Base-by-base conservation (phyloP, 2,113 vertebrate species). In the Pica pica region DNA sequence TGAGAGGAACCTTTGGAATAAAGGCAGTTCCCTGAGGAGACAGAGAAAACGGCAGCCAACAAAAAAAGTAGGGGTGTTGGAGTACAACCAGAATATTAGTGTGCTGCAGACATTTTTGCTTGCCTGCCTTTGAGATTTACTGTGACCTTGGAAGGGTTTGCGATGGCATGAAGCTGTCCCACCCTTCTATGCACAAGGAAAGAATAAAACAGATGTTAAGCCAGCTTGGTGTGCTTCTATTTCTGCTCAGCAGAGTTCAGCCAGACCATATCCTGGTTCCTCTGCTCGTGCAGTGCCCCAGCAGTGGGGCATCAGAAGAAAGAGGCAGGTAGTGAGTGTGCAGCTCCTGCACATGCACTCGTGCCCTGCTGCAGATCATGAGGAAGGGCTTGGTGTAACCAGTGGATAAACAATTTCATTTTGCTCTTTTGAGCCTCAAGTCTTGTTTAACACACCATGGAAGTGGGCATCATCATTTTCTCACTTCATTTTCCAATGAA, bases 281-380 rank as follows among this genome's bases (percentile, higher is more conserved):
- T 39, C 30, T 65, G 61, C 7, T 67, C 15, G 0, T 13, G 30
- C 33, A 28, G 13, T 52, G 30, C 17, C 42, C 41, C 47, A 27
- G n/a, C 26, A 67, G 5, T 2, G 6, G 7, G 44, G 1, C 3
- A n/a, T 4, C 1, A 2, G 13, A 59, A 55, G 61, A 74, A 37
- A 33, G 42, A 83, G 23, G 20, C 3, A 3, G 11, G 5, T 16
- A 14, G 13, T 24, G 70, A 74, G 4, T 11, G 24, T 33, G 10
- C 15, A 87, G 42, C 59, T 78, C 46, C 55, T 81, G 63, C 27
- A 44, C 44, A 4, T 16, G 17, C 13, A 28, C 27, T 20, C 3
- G 0, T 59, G 14, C 13, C 44, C n/a, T 11, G 35, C 0, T 23
- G 31, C 4, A 70, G 52, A 27, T 5, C 27, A 44, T 8, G 31